Evolutionary conservation across 2,113 vertebrate genomes (phyloP).

Genomic region (Oreochromis niloticus): DNA sequence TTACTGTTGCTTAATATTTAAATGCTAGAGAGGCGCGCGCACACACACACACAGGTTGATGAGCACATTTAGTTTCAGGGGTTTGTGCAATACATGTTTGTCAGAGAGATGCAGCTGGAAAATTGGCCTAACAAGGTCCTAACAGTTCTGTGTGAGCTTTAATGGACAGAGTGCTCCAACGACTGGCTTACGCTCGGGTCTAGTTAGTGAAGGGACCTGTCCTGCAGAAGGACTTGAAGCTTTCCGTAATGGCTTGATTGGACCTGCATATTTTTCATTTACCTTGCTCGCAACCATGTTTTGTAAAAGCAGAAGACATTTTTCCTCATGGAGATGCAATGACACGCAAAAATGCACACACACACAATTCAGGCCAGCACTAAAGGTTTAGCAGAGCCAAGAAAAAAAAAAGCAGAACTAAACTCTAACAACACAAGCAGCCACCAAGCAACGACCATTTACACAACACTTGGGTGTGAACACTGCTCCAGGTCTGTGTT

Average conservation of each 20-base stretch:
- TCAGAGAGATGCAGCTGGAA: conserved; percentile 24
- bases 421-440: conserved; percentile 10
- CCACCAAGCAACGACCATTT: conserved; percentile 45
- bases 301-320: background rate
- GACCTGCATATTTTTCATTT: conserved; percentile 16
- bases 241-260: conserved; percentile 11
- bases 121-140: conserved; percentile 42
- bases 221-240: conserved; percentile 10
- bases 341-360: background rate
- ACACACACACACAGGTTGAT: background rate
- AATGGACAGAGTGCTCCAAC: conserved; percentile 59
- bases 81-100: conserved; percentile 1
- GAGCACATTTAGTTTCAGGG: background rate
- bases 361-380: background rate
- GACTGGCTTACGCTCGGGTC: conserved; percentile 25
- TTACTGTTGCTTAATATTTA: conserved; percentile 27
- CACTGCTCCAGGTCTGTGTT: conserved; percentile 24
- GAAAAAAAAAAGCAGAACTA: conserved; percentile 34
- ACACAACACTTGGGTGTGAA: conserved; percentile 17
- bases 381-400: conserved; percentile 4
- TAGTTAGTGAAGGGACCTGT: conserved; percentile 9
- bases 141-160: conserved; percentile 28
- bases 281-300: background rate
- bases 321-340: background rate
- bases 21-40: background rate